These are phyloP conservation scores for Cephus cinctus DNA, from an alignment of 1,140 invertebrate genomes.

Conservation along the genomic window DNA sequence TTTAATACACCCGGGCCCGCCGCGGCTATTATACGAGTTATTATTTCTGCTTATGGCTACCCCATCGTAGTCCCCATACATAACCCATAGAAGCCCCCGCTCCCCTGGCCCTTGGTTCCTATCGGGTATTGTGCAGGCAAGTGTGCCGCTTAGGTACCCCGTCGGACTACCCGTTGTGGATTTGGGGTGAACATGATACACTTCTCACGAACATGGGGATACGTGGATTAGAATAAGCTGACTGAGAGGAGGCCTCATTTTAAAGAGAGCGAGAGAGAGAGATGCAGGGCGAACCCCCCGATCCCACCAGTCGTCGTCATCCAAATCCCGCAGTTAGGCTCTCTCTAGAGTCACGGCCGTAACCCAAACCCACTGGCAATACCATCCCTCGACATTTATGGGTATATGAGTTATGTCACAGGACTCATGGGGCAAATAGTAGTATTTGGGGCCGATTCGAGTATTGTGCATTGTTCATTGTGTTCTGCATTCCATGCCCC, in stretches of 20 bases:
- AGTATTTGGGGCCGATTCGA: too few species aligned
- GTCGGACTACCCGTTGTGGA: slow-evolving; percentile 40
- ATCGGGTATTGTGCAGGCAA: slow-evolving; percentile 24
- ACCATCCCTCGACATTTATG: too few species aligned
- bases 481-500: too few species aligned
- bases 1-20: slow-evolving; percentile 39
- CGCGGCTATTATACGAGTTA: slow-evolving; percentile 34
- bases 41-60: slow-evolving; percentile 44
- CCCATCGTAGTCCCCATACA: slow-evolving; percentile 20
- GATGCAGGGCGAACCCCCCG: background rate
- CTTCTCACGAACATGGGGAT: slow-evolving; percentile 31
- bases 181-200: slow-evolving; percentile 48
- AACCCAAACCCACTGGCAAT: too few species aligned
- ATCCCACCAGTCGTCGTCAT: background rate
- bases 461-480: too few species aligned
- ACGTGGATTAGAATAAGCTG: too few species aligned
- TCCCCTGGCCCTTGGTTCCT: too few species aligned
- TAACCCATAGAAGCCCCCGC: background rate
- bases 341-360: too few species aligned
- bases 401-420: too few species aligned
- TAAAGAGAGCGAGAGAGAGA: background rate
- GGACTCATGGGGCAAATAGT: too few species aligned
- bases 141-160: slow-evolving; percentile 44
- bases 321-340: background rate
- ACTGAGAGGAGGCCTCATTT: slow-evolving; percentile 20